These are phyloP conservation scores for Amiota communis DNA, from an alignment of 2,888 invertebrate genomes.

Conservation along the genomic window DNA sequence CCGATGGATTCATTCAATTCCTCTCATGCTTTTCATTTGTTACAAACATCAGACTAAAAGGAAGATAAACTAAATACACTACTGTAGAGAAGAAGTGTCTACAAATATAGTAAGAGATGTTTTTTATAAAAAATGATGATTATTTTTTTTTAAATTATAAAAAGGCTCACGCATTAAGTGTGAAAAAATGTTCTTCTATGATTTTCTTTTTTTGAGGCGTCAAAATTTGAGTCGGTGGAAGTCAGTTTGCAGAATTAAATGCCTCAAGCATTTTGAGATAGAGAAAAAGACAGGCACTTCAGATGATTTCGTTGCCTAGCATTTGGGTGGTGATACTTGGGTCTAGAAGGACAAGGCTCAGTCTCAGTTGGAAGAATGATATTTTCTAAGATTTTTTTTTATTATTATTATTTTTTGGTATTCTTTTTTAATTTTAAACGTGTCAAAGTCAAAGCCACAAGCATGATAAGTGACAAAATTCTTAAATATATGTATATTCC, in stretches of 20 bases:
- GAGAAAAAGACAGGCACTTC: no score
- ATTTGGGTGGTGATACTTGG: neutral
- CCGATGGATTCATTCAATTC: no score
- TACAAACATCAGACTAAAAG: no score
- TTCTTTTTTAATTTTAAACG: slow-evolving; percentile 3
- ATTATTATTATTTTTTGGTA: neutral
- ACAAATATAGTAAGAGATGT: no score
- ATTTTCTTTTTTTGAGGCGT: neutral
- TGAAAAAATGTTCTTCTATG: neutral
- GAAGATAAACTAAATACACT: no score
- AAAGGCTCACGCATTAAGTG: neutral
- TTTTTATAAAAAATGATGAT: neutral
- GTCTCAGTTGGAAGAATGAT: neutral
- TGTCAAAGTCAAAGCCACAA: slow-evolving; percentile 22
- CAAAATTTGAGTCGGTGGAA: neutral
- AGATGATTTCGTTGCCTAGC: neutral
- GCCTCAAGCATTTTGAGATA: neutral
- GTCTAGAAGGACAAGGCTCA: no score
- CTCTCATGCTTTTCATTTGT: no score
- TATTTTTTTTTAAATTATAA: slow-evolving; percentile 8
- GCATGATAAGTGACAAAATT: slow-evolving; percentile 18
- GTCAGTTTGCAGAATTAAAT: neutral
- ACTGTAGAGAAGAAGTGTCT: no score
- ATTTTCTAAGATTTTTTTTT: neutral
- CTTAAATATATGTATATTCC: no score